A percentile compares a stretch with the other conserved stretches of the same genome.
These are phyloP conservation scores for Ceratina calcarata DNA, from an alignment of 1,140 invertebrate genomes.

Conservation along the genomic window DNA sequence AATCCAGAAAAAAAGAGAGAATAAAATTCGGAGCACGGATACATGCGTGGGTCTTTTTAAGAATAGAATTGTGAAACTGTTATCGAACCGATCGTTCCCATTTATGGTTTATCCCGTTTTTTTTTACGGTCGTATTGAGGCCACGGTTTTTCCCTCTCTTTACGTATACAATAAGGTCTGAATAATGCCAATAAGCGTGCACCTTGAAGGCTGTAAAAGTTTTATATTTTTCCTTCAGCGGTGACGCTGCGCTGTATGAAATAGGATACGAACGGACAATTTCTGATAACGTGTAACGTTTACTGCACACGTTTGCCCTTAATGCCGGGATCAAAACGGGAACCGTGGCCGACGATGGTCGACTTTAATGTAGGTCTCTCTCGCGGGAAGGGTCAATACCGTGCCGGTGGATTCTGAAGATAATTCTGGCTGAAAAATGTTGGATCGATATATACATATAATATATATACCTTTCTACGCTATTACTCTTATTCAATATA, in stretches of 20 bases:
- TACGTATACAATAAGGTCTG: neutral
- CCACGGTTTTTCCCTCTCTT: neutral
- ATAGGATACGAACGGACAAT: neutral
- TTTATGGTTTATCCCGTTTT: slow-evolving; percentile 13
- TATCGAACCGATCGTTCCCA: neutral
- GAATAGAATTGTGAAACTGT: slow-evolving; percentile 10
- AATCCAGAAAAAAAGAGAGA: too few species aligned
- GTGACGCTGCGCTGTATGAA: neutral
- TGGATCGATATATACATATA: too few species aligned
- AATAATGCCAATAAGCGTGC: slow-evolving; percentile 34
- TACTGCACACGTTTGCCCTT: slow-evolving; percentile 28
- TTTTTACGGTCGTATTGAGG: slow-evolving; percentile 13
- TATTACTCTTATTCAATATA: too few species aligned
- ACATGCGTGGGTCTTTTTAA: neutral
- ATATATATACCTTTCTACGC: too few species aligned
- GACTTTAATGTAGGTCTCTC: neutral
- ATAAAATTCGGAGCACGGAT: neutral
- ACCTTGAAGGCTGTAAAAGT: slow-evolving; percentile 25
- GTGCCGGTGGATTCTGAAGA: neutral
- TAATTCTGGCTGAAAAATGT: neutral
- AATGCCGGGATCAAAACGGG: slow-evolving; percentile 12
- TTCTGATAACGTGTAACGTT: slow-evolving; percentile 22
- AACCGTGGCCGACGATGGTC: slow-evolving; percentile 4
- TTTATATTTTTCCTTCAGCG: slow-evolving; percentile 37
- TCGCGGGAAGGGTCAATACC: neutral